Evolutionary conservation across 2,888 invertebrate species (phyloP).

Genomic region (Apodemia zela): DNA sequence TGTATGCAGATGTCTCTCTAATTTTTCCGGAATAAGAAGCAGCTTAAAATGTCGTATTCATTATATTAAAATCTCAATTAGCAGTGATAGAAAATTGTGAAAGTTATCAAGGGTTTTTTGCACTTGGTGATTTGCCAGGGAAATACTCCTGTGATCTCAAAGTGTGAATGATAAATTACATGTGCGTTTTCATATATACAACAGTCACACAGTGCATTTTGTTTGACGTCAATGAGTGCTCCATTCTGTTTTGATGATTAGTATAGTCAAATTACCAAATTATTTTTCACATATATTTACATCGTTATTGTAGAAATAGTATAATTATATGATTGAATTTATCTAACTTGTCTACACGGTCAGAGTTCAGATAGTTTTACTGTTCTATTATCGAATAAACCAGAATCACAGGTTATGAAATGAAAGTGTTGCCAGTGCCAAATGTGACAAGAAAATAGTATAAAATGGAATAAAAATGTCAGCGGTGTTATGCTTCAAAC

Average conservation of each 20-base stretch:
- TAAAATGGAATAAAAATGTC: neutral
- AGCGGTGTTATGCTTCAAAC: neutral
- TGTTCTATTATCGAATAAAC: neutral
- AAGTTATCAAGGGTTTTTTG: constrained; percentile 23
- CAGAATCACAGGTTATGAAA: neutral
- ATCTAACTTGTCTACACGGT: neutral
- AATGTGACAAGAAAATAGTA: neutral
- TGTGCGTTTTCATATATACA: constrained; percentile 38
- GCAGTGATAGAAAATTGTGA: neutral
- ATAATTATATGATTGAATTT: neutral
- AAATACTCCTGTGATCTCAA: constrained; percentile 78
- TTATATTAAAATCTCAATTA: neutral
- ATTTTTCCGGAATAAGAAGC: no score
- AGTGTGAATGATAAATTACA: constrained; percentile 60
- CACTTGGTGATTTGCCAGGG: constrained; percentile 65
- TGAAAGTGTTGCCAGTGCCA: constrained; percentile 7
- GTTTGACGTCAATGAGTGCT: constrained; percentile 19
- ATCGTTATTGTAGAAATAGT: neutral
- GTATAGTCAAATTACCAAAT: neutral
- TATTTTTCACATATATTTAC: neutral
- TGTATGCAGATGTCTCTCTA: no score
- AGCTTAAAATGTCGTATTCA: no score
- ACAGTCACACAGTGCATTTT: constrained; percentile 32
- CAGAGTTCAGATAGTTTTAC: neutral
- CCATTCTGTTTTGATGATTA: neutral